Base-by-base conservation (phyloP, 2,888 invertebrate species). In the Tetranychus piercei region DNA sequence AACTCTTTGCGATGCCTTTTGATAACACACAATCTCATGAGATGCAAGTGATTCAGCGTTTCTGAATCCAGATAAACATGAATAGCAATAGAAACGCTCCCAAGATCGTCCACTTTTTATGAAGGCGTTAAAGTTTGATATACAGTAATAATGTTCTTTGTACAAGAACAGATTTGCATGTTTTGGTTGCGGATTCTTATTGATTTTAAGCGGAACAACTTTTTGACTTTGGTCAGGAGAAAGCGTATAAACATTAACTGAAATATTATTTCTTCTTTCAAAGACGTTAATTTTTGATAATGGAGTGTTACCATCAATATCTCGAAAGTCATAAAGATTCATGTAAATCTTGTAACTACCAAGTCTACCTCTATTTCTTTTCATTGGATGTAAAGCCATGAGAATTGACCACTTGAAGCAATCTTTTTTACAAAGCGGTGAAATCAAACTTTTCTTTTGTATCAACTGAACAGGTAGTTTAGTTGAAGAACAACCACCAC, bases 321-420 rank as follows among this genome's bases (percentile, higher is more conserved):
- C 43, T 43, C 20, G 22, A 20, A 71, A 71, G 9, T 71, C n/a
- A 20, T 18, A 71, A 7, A 9, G 11, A 43, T 71, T 7, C 6
- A 15, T 7, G 34, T 34, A 43, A 15, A 4, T 7, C 1, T 11
- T 18, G 43, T 71, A 71, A 4, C 34, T 23, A 9, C 5, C 34
- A 8, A 18, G 5, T 71, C 43, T 71, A 7, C 11, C 11, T n/a
- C 15, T 44, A 43, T 71, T 71, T n/a, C 5, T 15, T 7, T 4
- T 20, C 20, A 8, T 4, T 1, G 71, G 71, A 71, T 71, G 44
- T 43, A 71, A 43, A 5, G 71, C 6, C 5, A 34, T 20, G 8
- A 71, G 44, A 18, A 71, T 20, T 9, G 71, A 4, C n/a, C n/a
- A 71, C n/a, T n/a, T 44, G 44, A 71, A 71, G 34, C 71, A 71